These are phyloP conservation scores for Micromussa lordhowensis DNA, from an alignment of 92 coral and sea anemone species.

Conservation along the genomic window DNA sequence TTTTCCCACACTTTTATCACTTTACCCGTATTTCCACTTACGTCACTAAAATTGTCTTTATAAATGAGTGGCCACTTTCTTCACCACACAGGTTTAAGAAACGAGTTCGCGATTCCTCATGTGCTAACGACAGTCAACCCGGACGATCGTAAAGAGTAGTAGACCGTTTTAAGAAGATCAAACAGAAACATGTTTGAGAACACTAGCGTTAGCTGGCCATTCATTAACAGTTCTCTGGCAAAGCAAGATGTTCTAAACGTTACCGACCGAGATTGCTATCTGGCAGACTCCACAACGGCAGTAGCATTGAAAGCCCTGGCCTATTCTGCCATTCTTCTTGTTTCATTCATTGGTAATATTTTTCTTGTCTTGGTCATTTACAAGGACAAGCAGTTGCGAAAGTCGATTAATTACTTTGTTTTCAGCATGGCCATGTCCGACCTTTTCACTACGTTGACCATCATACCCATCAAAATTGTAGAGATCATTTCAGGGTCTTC, in stretches of 20 bases:
- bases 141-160: neutral
- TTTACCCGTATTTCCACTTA: neutral
- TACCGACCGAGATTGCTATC: neutral
- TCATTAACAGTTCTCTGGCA: neutral
- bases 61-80: neutral
- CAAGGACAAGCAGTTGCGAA: slow-evolving; percentile 19
- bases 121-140: neutral
- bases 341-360: slow-evolving; percentile 16
- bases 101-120: neutral
- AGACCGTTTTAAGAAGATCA: neutral
- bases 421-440: slow-evolving; percentile 45
- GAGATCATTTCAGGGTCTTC: neutral
- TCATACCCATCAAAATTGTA: slow-evolving; percentile 10
- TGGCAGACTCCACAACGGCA: neutral
- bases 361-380: neutral
- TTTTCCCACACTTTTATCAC: neutral
- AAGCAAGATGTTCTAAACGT: neutral
- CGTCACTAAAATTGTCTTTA: neutral
- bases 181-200: neutral
- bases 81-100: neutral
- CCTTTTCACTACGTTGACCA: slow-evolving; percentile 17
- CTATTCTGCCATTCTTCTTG: slow-evolving; percentile 4
- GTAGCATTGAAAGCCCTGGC: neutral
- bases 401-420: slow-evolving; percentile 32
- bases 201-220: neutral